phyloP scores from a whole-genome alignment of 2,888 invertebrate genomes.

The Panzeria rudis region DNA sequence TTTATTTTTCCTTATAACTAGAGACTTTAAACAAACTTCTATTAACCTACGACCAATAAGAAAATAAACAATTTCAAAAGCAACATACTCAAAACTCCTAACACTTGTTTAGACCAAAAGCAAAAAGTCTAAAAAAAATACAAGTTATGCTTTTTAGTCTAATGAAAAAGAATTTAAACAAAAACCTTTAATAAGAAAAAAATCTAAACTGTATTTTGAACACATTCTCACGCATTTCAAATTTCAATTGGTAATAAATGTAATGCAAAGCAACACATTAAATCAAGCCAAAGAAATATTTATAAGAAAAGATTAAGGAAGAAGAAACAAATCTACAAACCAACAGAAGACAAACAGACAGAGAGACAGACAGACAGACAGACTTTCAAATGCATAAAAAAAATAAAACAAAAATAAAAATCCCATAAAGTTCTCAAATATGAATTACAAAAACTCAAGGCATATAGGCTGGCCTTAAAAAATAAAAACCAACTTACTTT shows the following conservation, averaged over 20 bases:
- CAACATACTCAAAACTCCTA: slow-evolving; percentile 72
- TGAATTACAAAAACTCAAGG: slow-evolving; percentile 49
- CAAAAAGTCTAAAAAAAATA: slow-evolving; percentile 3
- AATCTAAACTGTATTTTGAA: slow-evolving; percentile 73
- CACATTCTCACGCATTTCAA: slow-evolving; percentile 83
- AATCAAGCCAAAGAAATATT: slow-evolving; percentile 77
- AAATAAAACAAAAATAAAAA: slow-evolving; percentile 1
- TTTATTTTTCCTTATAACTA: background rate
- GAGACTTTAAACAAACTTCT: slow-evolving; percentile 60
- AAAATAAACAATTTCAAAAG: slow-evolving; percentile 68
- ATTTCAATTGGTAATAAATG: slow-evolving; percentile 83
- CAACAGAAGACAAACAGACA: background rate
- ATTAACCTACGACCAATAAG: slow-evolving; percentile 71
- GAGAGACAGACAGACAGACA: background rate
- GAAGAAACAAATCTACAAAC: slow-evolving; percentile 28
- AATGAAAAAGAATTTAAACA: background rate
- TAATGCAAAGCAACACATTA: slow-evolving; percentile 83
- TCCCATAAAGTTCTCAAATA: slow-evolving; percentile 62
- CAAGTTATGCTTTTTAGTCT: background rate
- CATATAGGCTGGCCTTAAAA: slow-evolving; percentile 37
- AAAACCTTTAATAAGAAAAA: slow-evolving; percentile 18
- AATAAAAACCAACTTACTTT: background rate
- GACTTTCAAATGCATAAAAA: slow-evolving; percentile 11
- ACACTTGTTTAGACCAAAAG: slow-evolving; percentile 47
- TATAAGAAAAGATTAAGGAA: slow-evolving; percentile 76